These are phyloP conservation scores for Palaemon carinicauda DNA, from an alignment of 1,140 invertebrate genomes.

Conservation along the genomic window DNA sequence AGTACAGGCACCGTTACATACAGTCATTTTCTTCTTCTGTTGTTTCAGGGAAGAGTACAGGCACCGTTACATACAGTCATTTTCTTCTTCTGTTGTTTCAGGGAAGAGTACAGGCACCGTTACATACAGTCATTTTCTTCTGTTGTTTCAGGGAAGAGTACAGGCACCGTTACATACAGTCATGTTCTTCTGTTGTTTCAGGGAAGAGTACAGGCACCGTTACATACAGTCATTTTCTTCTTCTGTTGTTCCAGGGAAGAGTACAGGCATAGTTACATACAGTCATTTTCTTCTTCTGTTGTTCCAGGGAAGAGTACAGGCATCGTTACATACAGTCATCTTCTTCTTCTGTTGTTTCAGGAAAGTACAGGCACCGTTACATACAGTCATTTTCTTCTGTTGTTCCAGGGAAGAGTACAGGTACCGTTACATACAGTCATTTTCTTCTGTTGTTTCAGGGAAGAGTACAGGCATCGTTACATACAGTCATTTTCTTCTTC, in stretches of 20 bases:
- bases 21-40: neutral
- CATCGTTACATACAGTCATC: constrained; percentile 77
- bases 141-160: constrained; percentile 52
- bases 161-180: constrained; percentile 81
- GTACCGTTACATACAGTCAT: constrained; percentile 77
- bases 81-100: neutral
- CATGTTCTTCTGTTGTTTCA: neutral
- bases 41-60: constrained; percentile 65
- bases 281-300: neutral
- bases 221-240: constrained; percentile 67
- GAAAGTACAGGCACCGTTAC: constrained; percentile 81
- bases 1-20: constrained; percentile 81
- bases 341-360: constrained; percentile 3
- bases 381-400: neutral
- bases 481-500: neutral
- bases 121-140: constrained; percentile 66
- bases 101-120: constrained; percentile 76
- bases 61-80: constrained; percentile 77
- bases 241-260: constrained; percentile 45
- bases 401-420: constrained; percentile 65
- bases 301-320: constrained; percentile 68
- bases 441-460: constrained; percentile 17
- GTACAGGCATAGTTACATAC: constrained; percentile 82
- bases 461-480: constrained; percentile 81
- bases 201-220: constrained; percentile 76